Evolutionary conservation across 2,797 vertebrate species (phyloP).

Genomic region (Dallia pectoralis): DNA sequence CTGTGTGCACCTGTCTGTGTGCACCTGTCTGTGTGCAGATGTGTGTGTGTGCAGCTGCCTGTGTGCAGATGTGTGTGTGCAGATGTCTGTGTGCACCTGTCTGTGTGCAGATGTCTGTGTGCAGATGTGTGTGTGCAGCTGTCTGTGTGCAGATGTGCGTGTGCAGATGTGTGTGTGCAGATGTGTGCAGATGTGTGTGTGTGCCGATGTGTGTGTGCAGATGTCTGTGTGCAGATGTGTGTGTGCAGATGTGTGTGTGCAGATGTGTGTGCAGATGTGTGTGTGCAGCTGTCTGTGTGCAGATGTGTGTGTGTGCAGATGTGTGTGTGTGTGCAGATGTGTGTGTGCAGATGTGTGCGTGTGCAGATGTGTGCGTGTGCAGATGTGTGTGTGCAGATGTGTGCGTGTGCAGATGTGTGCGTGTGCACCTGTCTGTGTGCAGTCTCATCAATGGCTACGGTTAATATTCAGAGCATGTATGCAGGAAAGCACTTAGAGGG

Average conservation of each 20-base stretch:
- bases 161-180: not conserved
- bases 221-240: not conserved
- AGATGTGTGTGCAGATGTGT: not conserved
- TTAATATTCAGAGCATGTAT: conserved; percentile 49
- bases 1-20: not conserved
- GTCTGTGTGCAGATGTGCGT: not conserved
- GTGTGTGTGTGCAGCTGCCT: not conserved
- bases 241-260: too few relatives aligned
- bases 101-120: not conserved
- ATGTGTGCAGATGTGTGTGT: too few relatives aligned
- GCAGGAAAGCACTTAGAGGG: conserved; percentile 17
- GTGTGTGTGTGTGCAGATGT: too few relatives aligned
- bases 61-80: not conserved
- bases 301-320: too few relatives aligned
- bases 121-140: too few relatives aligned
- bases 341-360: not conserved
- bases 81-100: not conserved
- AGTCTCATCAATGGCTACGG: conserved; percentile 20
- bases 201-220: too few relatives aligned
- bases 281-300: not conserved
- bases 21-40: not conserved
- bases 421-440: too few relatives aligned
- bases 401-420: too few relatives aligned
- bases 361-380: not conserved
- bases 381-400: not conserved